Conservation (phyloP, 2,888 invertebrate genomes). For the Troglohyphantes excavatus region DNA sequence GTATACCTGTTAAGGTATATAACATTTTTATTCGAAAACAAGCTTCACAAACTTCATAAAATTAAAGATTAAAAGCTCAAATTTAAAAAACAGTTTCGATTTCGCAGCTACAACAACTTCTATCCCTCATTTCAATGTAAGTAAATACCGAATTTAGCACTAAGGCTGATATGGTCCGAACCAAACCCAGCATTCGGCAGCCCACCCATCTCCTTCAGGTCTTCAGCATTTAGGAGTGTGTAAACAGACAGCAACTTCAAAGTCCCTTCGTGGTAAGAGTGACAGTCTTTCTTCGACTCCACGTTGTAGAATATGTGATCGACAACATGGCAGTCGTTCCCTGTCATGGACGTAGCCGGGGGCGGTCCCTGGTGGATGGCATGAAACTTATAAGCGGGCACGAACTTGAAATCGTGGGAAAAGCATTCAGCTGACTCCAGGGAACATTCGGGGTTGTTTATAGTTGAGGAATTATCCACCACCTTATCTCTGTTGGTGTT, state of each 20-base stretch:
- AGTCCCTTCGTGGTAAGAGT: conserved; percentile 83
- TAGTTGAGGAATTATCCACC: background rate
- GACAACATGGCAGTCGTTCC: conserved; percentile 85
- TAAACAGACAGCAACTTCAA: conserved; percentile 86
- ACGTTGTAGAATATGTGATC: conserved; percentile 93
- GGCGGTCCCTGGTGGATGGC: background rate
- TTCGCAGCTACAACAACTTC: background rate
- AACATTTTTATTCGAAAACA: background rate
- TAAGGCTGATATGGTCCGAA: conserved; percentile 93
- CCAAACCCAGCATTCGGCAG: conserved; percentile 90
- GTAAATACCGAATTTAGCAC: conserved; percentile 37
- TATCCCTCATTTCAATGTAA: background rate
- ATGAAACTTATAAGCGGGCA: conserved; percentile 87
- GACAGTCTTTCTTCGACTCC: conserved; percentile 50
- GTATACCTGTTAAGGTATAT: no score
- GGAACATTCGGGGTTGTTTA: background rate
- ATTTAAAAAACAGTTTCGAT: background rate
- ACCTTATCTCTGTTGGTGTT: background rate
- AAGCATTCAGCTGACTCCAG: conserved; percentile 82
- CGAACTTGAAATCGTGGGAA: conserved; percentile 87
- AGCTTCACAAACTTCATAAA: background rate
- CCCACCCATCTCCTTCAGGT: conserved; percentile 85
- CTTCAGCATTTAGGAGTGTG: conserved; percentile 86
- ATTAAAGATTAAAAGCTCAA: no score
- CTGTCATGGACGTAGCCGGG: conserved; percentile 56